phyloP scores from a whole-genome alignment of 2,797 vertebrate species.

The Hozukius guyotensis region DNA sequence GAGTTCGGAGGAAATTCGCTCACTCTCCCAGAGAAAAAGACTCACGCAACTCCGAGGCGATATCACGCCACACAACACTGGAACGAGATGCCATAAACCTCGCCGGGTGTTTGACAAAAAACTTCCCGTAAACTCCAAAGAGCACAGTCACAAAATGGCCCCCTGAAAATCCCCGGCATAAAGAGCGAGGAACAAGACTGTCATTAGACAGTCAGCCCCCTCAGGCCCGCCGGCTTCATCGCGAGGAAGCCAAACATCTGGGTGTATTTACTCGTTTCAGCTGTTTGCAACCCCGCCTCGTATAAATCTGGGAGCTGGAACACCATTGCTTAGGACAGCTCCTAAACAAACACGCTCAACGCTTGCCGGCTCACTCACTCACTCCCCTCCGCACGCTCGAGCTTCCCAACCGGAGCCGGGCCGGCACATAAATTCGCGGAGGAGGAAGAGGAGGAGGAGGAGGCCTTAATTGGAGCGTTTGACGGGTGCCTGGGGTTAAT shows the following conservation, averaged over 20 bases:
- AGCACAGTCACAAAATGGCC: slow-evolving; percentile 70
- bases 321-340: slow-evolving; percentile 67
- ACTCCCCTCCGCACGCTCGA: slow-evolving; percentile 31
- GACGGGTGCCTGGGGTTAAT: slow-evolving; percentile 81
- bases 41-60: slow-evolving; percentile 40
- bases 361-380: slow-evolving; percentile 48
- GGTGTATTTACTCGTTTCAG: slow-evolving; percentile 73
- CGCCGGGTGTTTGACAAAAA: slow-evolving; percentile 30
- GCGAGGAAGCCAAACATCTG: slow-evolving; percentile 76
- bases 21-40: slow-evolving; percentile 5
- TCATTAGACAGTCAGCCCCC: slow-evolving; percentile 64
- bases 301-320: slow-evolving; percentile 72
- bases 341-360: slow-evolving; percentile 71
- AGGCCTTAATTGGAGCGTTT: slow-evolving; percentile 76
- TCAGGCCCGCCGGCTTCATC: slow-evolving; percentile 43
- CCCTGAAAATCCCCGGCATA: slow-evolving; percentile 55
- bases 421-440: slow-evolving; percentile 38
- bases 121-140: slow-evolving; percentile 68
- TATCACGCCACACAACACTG: slow-evolving; percentile 17
- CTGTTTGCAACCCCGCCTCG: slow-evolving; percentile 69
- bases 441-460: slow-evolving; percentile 46
- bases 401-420: slow-evolving; percentile 32
- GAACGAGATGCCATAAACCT: slow-evolving; percentile 46
- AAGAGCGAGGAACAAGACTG: slow-evolving; percentile 59
- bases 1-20: slow-evolving; percentile 42